These are phyloP conservation scores for Lucinisca nassula DNA, from an alignment of 2,888 invertebrate genomes.

Conservation along the genomic window DNA sequence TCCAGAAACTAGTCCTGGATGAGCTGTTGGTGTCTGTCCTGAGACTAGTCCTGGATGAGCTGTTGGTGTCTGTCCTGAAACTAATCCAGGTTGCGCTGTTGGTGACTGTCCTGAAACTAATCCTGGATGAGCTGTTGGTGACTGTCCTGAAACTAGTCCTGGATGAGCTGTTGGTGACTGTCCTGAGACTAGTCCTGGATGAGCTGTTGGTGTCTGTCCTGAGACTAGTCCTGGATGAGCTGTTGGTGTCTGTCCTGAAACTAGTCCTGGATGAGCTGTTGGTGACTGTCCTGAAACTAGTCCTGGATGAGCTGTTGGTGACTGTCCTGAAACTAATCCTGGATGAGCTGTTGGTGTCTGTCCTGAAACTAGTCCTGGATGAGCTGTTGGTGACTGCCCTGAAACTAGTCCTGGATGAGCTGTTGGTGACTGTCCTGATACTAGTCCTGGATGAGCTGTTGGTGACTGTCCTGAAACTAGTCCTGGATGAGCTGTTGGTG, in stretches of 20 bases:
- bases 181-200: slow-evolving; percentile 49
- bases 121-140: slow-evolving; percentile 23
- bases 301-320: slow-evolving; percentile 44
- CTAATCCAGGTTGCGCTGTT: slow-evolving; percentile 40
- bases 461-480: slow-evolving; percentile 38
- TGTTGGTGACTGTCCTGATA: slow-evolving; percentile 42
- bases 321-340: slow-evolving; percentile 54
- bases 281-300: slow-evolving; percentile 22
- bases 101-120: slow-evolving; percentile 15
- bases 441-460: slow-evolving; percentile 41
- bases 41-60: not conserved
- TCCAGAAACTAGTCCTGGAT: slow-evolving; percentile 44
- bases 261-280: slow-evolving; percentile 44
- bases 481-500: slow-evolving; percentile 51
- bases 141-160: slow-evolving; percentile 32
- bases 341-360: slow-evolving; percentile 50
- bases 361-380: not conserved
- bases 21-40: slow-evolving; percentile 3
- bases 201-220: slow-evolving; percentile 55
- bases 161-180: slow-evolving; percentile 58
- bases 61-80: slow-evolving; percentile 40
- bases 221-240: slow-evolving; percentile 44
- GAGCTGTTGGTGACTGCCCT: slow-evolving; percentile 30
- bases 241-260: slow-evolving; percentile 48
- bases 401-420: slow-evolving; percentile 24